phyloP scores from a whole-genome alignment of 2,797 vertebrate species.

The Malacoctenus gilli region DNA sequence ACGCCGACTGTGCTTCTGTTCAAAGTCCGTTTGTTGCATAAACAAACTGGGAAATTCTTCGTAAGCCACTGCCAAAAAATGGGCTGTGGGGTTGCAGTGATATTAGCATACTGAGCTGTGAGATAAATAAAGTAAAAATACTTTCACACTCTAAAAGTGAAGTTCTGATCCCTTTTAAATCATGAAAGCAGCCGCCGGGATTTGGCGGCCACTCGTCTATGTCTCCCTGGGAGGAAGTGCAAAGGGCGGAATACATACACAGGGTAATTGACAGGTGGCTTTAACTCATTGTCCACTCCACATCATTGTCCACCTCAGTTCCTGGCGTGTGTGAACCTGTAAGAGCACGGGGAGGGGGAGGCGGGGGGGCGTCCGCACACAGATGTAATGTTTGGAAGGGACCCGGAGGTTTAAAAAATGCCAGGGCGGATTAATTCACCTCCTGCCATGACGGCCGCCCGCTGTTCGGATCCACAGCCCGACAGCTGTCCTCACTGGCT shows the following conservation, averaged over 20 bases:
- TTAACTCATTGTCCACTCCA: constrained; percentile 3
- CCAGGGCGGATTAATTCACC: constrained; percentile 76
- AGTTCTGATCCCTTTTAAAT: too few relatives aligned
- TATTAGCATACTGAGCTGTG: too few relatives aligned
- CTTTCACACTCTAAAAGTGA: too few relatives aligned
- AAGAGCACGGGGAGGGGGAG: constrained; percentile 21
- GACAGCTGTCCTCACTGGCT: constrained; percentile 71
- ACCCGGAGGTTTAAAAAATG: constrained; percentile 68
- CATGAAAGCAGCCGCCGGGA: constrained; percentile 13
- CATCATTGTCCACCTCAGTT: constrained; percentile 41
- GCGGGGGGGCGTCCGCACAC: constrained; percentile 7
- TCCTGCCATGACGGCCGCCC: constrained; percentile 58
- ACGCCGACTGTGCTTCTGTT: too few relatives aligned
- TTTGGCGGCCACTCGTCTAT: constrained; percentile 15
- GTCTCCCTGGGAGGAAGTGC: constrained; percentile 18
- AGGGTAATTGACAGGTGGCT: constrained; percentile 47
- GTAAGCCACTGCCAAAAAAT: too few relatives aligned
- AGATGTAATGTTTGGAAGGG: constrained; percentile 58
- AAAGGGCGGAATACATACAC: constrained; percentile 24
- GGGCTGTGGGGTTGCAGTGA: too few relatives aligned
- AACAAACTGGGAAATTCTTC: too few relatives aligned
- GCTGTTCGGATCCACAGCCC: constrained; percentile 59
- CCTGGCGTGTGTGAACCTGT: constrained; percentile 34
- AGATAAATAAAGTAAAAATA: too few relatives aligned
- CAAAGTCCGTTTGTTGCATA: too few relatives aligned